These are phyloP conservation scores for Eupithecia tripunctaria DNA, from an alignment of 2,888 invertebrate species.

Conservation along the genomic window DNA sequence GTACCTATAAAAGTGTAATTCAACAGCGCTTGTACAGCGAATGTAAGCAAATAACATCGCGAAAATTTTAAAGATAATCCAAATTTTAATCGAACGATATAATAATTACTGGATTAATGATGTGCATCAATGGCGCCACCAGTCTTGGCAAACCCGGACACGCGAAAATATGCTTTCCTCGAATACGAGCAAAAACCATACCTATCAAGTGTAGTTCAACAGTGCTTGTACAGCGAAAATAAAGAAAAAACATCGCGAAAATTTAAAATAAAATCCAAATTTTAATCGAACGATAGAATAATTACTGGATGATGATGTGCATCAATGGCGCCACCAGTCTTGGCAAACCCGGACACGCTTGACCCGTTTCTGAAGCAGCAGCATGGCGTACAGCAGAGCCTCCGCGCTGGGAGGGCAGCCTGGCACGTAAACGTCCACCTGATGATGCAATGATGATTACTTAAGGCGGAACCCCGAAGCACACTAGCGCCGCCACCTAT, in stretches of 20 bases:
- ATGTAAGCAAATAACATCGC: too few relatives aligned
- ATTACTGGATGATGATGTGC: neutral
- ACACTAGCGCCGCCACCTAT: too few relatives aligned
- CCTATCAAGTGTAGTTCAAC: neutral
- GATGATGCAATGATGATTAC: neutral
- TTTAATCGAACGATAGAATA: neutral
- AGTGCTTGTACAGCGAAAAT: neutral
- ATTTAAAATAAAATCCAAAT: neutral
- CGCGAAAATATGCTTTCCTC: too few relatives aligned
- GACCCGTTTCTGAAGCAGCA: slow-evolving; percentile 94
- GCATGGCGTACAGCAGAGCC: slow-evolving; percentile 92
- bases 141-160: too few relatives aligned
- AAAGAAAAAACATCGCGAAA: neutral
- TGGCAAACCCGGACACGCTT: slow-evolving; percentile 88
- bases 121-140: too few relatives aligned
- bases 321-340: slow-evolving; percentile 69
- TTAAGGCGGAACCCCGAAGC: too few relatives aligned
- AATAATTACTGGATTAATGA: too few relatives aligned
- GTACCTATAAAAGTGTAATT: too few relatives aligned
- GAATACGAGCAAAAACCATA: too few relatives aligned
- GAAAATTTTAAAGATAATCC: too few relatives aligned
- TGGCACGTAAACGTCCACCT: slow-evolving; percentile 94
- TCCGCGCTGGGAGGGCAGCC: slow-evolving; percentile 98
- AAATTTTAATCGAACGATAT: too few relatives aligned
- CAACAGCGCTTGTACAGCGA: too few relatives aligned